Conservation (phyloP, 2,888 invertebrate genomes). For the Ypsolopha scabrella region DNA sequence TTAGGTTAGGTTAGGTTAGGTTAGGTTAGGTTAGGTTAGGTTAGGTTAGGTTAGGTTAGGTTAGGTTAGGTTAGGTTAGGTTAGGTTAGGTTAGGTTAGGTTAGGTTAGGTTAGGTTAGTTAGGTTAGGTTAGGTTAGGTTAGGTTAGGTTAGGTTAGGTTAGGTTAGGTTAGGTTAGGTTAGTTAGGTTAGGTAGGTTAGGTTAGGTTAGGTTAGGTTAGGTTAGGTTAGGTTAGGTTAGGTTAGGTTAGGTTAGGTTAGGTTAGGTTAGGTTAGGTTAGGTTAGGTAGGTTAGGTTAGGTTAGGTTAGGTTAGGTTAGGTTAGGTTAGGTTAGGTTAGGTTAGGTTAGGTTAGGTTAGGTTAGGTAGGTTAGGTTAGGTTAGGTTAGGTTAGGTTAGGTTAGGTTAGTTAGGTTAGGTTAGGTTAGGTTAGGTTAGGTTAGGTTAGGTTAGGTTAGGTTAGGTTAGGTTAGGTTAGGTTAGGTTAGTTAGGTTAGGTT, state of each 20-base stretch:
- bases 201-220: conserved; percentile 4
- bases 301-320: conserved; percentile 13
- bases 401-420: conserved; percentile 1
- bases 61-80: conserved; percentile 14
- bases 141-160: conserved; percentile 1
- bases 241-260: conserved; percentile 14
- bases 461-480: conserved; percentile 8
- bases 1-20: conserved; percentile 2
- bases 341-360: conserved; percentile 3
- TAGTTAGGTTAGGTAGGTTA: conserved; percentile 10
- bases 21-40: conserved; percentile 4
- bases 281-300: conserved; percentile 10
- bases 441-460: conserved; percentile 1
- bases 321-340: conserved; percentile 10
- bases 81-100: conserved; percentile 12
- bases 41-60: conserved; percentile 12
- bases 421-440: conserved; percentile 4
- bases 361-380: background rate
- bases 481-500: conserved; percentile 10
- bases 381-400: background rate
- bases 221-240: conserved; percentile 8
- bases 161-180: conserved; percentile 10
- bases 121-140: too few species aligned
- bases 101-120: conserved; percentile 5
- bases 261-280: background rate